These are phyloP conservation scores for Muscicapa striata DNA, from an alignment of 2,797 vertebrate genomes.

Conservation along the genomic window DNA sequence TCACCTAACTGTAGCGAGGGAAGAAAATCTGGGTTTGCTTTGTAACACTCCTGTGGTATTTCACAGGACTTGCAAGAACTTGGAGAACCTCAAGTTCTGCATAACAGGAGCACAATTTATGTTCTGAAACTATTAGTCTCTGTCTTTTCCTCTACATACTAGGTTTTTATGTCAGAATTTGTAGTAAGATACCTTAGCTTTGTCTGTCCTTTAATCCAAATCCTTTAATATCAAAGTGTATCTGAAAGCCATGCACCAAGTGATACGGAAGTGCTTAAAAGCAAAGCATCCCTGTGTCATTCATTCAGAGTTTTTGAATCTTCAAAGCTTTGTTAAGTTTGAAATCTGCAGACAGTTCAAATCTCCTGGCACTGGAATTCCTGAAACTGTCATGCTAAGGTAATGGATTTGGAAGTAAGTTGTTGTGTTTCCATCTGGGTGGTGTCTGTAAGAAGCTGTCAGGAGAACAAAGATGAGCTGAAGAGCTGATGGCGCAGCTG, in stretches of 20 bases:
- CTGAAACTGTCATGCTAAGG: not conserved
- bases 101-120: not conserved
- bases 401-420: not conserved
- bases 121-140: not conserved
- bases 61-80: not conserved
- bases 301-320: not conserved
- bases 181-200: not conserved
- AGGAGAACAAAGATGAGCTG: not conserved
- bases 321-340: not conserved
- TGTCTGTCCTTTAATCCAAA: not conserved
- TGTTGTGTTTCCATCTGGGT: not conserved
- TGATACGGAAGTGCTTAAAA: not conserved
- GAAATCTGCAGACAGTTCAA: not conserved
- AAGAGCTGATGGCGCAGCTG: not conserved
- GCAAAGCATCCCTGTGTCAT: not conserved
- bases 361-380: not conserved
- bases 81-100: not conserved
- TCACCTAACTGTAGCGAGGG: not conserved
- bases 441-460: not conserved
- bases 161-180: not conserved
- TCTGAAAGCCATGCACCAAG: not conserved
- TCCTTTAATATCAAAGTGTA: not conserved
- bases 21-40: not conserved
- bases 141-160: not conserved
- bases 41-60: not conserved